These are phyloP conservation scores for Nerophis lumbriciformis DNA, from an alignment of 2,113 vertebrate species.

Conservation along the genomic window DNA sequence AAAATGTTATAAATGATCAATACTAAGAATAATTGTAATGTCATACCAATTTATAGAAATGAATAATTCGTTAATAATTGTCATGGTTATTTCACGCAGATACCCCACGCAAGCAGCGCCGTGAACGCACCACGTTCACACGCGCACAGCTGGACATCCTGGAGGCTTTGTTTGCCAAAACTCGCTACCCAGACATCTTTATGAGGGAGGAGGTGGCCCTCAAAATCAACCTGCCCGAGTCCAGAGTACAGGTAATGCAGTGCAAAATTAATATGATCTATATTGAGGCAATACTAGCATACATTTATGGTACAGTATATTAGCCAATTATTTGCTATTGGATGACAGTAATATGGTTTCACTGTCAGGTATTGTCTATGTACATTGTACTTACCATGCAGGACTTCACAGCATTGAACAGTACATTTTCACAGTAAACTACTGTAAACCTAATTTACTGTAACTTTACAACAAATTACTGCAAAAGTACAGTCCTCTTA, in stretches of 20 bases:
- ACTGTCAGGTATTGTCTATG: too few relatives aligned
- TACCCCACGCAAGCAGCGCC: conserved; percentile 79
- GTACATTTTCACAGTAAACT: too few relatives aligned
- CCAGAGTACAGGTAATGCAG: conserved; percentile 77
- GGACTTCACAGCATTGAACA: too few relatives aligned
- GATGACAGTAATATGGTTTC: not conserved
- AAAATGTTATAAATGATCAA: too few relatives aligned
- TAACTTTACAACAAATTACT: too few relatives aligned
- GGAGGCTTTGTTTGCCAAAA: conserved; percentile 82
- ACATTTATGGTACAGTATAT: not conserved
- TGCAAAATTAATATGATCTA: not conserved
- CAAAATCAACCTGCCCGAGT: conserved; percentile 84
- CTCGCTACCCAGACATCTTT: conserved; percentile 85
- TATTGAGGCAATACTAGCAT: not conserved
- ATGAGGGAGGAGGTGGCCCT: conserved; percentile 85
- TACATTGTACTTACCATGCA: too few relatives aligned
- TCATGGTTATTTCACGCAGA: conserved; percentile 21
- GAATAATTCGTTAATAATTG: conserved; percentile 6
- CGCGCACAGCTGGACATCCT: conserved; percentile 83
- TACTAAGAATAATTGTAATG: too few relatives aligned
- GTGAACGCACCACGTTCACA: conserved; percentile 84
- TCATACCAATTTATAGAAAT: too few relatives aligned
- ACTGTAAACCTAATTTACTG: too few relatives aligned
- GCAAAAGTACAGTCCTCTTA: too few relatives aligned
- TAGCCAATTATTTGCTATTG: not conserved